phyloP scores from a whole-genome alignment of 2,888 invertebrate genomes.

The Thera obeliscata region DNA sequence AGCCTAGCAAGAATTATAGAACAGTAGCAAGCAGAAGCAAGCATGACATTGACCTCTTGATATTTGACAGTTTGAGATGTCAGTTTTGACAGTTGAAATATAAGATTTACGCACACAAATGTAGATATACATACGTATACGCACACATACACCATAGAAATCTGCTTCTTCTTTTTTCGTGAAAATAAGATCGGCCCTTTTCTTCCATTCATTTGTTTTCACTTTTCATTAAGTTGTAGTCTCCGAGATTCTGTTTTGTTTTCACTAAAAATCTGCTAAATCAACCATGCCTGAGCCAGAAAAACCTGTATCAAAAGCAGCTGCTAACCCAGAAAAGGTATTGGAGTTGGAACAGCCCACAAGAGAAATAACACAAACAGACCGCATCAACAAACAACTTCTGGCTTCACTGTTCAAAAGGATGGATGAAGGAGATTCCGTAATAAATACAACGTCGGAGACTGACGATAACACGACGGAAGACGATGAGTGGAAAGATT shows the following conservation, averaged over 20 bases:
- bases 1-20: no score
- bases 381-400: constrained; percentile 87
- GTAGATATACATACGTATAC: no score
- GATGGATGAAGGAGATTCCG: constrained; percentile 79
- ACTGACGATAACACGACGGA: constrained; percentile 61
- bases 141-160: no score
- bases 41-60: no score
- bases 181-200: no score
- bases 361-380: constrained; percentile 86
- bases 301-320: constrained; percentile 44
- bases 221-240: not conserved
- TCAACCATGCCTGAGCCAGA: constrained; percentile 71
- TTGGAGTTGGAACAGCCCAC: constrained; percentile 55
- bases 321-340: constrained; percentile 45
- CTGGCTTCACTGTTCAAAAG: constrained; percentile 85
- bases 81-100: no score
- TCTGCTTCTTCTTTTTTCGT: no score
- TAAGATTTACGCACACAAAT: no score
- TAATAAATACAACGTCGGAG: constrained; percentile 64
- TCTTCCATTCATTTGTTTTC: constrained; percentile 4
- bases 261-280: constrained; percentile 35
- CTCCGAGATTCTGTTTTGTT: constrained; percentile 39
- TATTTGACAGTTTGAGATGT: no score
- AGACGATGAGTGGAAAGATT: constrained; percentile 73
- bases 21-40: no score